Evolutionary conservation across 2,113 vertebrate genomes (phyloP).

Genomic region (Cinclus mexicanus): DNA sequence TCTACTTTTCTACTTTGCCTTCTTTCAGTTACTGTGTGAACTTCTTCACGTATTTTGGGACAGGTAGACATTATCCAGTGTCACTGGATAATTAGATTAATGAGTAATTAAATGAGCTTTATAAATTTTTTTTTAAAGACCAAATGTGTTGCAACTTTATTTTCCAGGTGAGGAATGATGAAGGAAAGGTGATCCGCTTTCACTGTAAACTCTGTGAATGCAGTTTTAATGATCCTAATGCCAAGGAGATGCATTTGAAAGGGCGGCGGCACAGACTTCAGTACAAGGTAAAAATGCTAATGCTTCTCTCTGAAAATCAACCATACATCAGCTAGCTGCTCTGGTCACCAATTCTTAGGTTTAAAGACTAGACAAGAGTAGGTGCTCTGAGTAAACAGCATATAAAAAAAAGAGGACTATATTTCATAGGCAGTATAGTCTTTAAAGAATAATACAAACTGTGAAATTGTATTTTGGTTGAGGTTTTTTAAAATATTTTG

Average conservation of each 20-base stretch:
- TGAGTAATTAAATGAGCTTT: not conserved
- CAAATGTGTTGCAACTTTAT: not conserved
- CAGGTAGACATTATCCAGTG: not conserved
- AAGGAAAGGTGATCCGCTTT: conserved; percentile 97
- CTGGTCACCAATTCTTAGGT: not conserved
- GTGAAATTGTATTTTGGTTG: not conserved
- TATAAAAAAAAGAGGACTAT: not conserved
- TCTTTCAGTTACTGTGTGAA: not conserved
- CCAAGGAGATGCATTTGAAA: conserved; percentile 98
- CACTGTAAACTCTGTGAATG: conserved; percentile 98
- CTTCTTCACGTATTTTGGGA: not conserved
- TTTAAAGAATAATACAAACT: not conserved
- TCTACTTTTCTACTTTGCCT: not conserved
- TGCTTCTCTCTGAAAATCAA: not conserved
- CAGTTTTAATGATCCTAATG: conserved; percentile 97
- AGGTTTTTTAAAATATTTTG: not conserved
- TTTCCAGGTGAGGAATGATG: conserved; percentile 92
- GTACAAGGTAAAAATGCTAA: conserved; percentile 82
- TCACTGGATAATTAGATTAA: not conserved
- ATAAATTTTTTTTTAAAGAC: not conserved
- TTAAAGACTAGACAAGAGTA: not conserved
- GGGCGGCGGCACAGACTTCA: conserved; percentile 93
- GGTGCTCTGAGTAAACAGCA: not conserved
- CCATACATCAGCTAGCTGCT: not conserved
- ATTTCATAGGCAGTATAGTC: not conserved